These are phyloP conservation scores for Sinopyrophorus schimmeli DNA, from an alignment of 2,888 invertebrate genomes.

Conservation along the genomic window DNA sequence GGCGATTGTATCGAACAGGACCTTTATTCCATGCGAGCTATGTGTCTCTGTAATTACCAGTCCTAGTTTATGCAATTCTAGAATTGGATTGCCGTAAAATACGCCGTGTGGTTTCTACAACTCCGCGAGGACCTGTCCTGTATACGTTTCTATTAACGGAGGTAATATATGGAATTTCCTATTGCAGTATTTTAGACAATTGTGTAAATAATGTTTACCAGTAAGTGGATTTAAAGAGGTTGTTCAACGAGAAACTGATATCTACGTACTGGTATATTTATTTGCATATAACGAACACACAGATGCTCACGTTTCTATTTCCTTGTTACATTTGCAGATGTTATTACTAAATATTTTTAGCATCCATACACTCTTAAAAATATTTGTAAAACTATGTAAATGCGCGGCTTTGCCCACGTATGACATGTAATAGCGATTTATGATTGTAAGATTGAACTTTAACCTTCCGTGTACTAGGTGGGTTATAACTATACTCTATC, in stretches of 20 bases:
- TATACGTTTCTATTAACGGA: conserved; percentile 51
- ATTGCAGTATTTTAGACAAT: conserved; percentile 20
- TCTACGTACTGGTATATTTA: background rate
- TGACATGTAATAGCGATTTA: too few species aligned
- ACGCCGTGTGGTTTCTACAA: conserved; percentile 54
- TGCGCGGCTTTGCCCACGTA: too few species aligned
- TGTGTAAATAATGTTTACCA: conserved; percentile 20
- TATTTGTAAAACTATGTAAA: too few species aligned
- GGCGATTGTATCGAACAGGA: conserved; percentile 30
- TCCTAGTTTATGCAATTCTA: conserved; percentile 54
- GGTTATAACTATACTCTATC: too few species aligned
- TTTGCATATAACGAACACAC: conserved; percentile 9
- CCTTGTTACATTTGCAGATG: conserved; percentile 17
- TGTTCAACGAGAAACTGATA: conserved; percentile 18
- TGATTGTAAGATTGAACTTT: too few species aligned
- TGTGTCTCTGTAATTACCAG: conserved; percentile 54
- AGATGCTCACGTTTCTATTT: conserved; percentile 16
- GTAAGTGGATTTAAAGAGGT: conserved; percentile 22
- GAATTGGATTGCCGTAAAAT: conserved; percentile 57
- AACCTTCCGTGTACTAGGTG: too few species aligned
- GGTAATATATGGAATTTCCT: conserved; percentile 49
- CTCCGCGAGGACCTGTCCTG: conserved; percentile 53
- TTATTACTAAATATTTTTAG: conserved; percentile 14
- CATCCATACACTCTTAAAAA: too few species aligned
- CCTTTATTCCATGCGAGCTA: conserved; percentile 42